These are phyloP conservation scores for Bathynomus jamesi DNA, from an alignment of 1,140 invertebrate genomes.

Conservation along the genomic window DNA sequence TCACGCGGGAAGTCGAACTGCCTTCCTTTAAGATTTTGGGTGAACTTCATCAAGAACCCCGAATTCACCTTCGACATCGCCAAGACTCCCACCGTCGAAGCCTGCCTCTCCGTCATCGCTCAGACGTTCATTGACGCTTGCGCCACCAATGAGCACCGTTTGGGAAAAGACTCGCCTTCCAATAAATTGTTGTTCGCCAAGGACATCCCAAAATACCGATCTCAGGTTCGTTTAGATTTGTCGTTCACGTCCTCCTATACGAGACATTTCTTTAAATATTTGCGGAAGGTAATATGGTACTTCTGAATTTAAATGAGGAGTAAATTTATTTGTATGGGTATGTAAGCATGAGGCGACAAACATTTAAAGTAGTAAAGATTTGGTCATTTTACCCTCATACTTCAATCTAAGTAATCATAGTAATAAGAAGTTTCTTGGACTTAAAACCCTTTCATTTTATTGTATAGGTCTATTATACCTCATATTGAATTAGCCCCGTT, in stretches of 20 bases:
- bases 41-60: slow-evolving; percentile 94
- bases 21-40: slow-evolving; percentile 89
- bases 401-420: too few species aligned
- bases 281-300: too few species aligned
- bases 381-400: too few species aligned
- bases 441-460: too few species aligned
- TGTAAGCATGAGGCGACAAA: too few species aligned
- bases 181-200: slow-evolving; percentile 92
- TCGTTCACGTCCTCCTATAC: too few species aligned
- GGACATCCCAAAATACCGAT: slow-evolving; percentile 73
- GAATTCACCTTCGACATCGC: slow-evolving; percentile 95
- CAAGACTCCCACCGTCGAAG: slow-evolving; percentile 83
- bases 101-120: slow-evolving; percentile 85
- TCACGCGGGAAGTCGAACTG: slow-evolving; percentile 79
- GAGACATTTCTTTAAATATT: too few species aligned
- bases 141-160: slow-evolving; percentile 74
- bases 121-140: slow-evolving; percentile 96
- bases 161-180: slow-evolving; percentile 89
- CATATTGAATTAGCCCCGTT: too few species aligned
- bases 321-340: neutral
- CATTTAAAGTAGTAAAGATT: too few species aligned
- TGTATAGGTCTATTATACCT: too few species aligned
- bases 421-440: too few species aligned
- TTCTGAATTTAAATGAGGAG: neutral
- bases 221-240: slow-evolving; percentile 17